Base-by-base conservation (phyloP, 1,140 invertebrate species). In the Atta texana region DNA sequence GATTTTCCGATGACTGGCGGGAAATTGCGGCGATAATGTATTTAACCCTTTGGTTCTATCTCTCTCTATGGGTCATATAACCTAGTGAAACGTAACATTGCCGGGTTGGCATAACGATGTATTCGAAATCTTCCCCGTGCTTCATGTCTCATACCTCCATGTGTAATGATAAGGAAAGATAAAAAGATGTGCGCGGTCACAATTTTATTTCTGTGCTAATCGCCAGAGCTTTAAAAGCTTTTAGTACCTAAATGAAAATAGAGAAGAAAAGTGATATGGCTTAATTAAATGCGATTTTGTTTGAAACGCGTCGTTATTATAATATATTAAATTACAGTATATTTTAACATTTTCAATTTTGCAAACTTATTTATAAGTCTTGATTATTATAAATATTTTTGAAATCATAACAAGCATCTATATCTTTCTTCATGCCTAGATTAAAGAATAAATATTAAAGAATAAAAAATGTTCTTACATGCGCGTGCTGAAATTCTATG, bases 21-120 rank as follows among this genome's bases (percentile, higher is more conserved):
- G 66, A 84, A 82, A 82, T 82, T 82, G 80, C 55, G 80, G 59
- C 71, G 82, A 77, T 75, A 77, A 78, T 21, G 49, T 24, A 55
- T 85, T 85, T 77, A 77, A 85, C 72, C 72, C 39, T 61, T 81
- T 86, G 53, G 24, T 57, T 34, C 10, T 34, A 3, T 18, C 16
- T 34, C 16, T 34, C 24, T 31, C 63, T 51, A 21, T 74, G 5
- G 24, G 18, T 75, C 69, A 57, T 84, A 75, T 84, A 74, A 84
- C 55, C 7, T 24, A 34, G 39, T 61, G 69, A 84, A 84, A 75
- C 39, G 57, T 84, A 84, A 84, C 74, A 84, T 84, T 63, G 55
- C 53, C 18, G 21, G 24, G 28, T 75, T 24, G 28, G n/a, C 24
- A 24, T 84, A 84, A 75, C 55, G 77, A 80, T 34, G 55, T 49